Base-by-base conservation (phyloP, 2,113 vertebrate genomes). In the Donacobius atricapilla region DNA sequence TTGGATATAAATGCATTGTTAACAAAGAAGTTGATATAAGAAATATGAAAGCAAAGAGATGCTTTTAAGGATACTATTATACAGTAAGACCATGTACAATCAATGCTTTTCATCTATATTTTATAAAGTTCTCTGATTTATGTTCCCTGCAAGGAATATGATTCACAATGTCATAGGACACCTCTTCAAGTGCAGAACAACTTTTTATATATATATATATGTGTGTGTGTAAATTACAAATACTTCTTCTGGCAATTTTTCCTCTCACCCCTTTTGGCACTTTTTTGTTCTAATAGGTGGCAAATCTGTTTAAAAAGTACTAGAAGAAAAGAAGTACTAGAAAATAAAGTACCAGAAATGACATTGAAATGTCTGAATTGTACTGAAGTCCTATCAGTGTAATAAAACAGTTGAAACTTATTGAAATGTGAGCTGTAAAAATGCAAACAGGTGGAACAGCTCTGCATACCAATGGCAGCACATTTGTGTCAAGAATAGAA, bases 121-220 rank as follows among this genome's bases (percentile, higher is more conserved):
- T 77, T 63, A 22, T 28, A 40, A 80, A 80, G 31, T 31, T 47
- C 24, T 91, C 33, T 11, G 3, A 53, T 65, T 83, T 84, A 27
- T 44, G 21, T 76, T 82, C 9, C 1, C 1, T 37, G 14, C 27
- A 64, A 60, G 35, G 18, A 85, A 65, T 9, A 8, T n/a, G 24
- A 65, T 61, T 83, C 45, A n/a, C 31, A 47, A 68, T 13, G 9
- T 24, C 73, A 30, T 9, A 83, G 7, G 14, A 6, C 14, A 83
- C 24, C 4, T 40, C 21, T 40, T 83, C 78, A 48, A 40, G 30
- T 23, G 17, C 14, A 83, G 24, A 68, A 58, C 15, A 70, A 31
- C 2, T 50, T 6, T 9, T 27, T 37, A 28, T 24, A 42, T 28
- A 22, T 14, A 35, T 31, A 37, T 0, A 31, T 0, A 27, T 16